Percentiles rank a stretch among this genome's conserved stretches.
These are phyloP conservation scores for Petrocephalus zakoni DNA, from an alignment of 2,113 vertebrate genomes.

Conservation along the genomic window DNA sequence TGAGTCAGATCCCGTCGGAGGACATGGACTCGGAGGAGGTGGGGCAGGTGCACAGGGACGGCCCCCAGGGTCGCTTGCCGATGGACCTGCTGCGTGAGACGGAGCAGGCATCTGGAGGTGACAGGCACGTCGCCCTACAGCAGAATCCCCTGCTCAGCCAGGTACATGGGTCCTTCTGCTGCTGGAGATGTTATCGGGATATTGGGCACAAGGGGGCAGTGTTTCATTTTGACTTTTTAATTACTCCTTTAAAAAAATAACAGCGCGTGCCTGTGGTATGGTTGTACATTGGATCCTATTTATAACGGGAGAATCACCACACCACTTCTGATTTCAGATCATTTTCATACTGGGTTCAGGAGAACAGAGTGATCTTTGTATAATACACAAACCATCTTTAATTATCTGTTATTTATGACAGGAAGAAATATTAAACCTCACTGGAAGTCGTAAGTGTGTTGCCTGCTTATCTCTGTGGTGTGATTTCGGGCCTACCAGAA, in stretches of 20 bases:
- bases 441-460: not conserved
- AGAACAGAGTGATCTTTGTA: not conserved
- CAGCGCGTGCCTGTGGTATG: not conserved
- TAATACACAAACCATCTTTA: not conserved
- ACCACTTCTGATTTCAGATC: not conserved
- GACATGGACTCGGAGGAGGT: conserved; percentile 74
- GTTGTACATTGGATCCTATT: not conserved
- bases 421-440: not conserved
- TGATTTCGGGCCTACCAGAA: not conserved
- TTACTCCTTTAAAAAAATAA: not conserved
- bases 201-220: not conserved
- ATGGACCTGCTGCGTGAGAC: not conserved
- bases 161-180: conserved; percentile 41
- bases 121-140: conserved; percentile 44
- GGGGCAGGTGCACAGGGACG: conserved; percentile 26
- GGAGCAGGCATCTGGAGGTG: conserved; percentile 44
- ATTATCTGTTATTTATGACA: not conserved
- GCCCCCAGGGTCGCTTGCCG: conserved; percentile 10
- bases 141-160: conserved; percentile 47
- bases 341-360: not conserved
- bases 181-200: not conserved
- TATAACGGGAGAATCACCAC: not conserved
- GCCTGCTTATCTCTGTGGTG: not conserved
- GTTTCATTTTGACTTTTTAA: not conserved
- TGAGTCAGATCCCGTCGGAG: conserved; percentile 78